Evolutionary conservation across 2,113 vertebrate species (phyloP), one percentile per base, ranked within the genome.

Genomic region (Catharus minimus): DNA sequence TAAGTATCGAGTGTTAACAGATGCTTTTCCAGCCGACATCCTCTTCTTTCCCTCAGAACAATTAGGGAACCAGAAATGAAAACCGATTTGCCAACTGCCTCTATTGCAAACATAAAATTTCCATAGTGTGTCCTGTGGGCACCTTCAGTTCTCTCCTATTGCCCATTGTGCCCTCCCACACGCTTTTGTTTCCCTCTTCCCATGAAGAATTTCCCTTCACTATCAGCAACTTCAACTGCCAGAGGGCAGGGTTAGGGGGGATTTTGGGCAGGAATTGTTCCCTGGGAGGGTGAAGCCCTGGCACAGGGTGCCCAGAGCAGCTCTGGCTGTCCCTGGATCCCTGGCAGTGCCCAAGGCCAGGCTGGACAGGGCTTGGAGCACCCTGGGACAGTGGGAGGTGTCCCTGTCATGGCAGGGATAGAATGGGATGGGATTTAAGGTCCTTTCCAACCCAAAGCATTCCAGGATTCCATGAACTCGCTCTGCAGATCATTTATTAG

Each of bases 331-430:
- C 8, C 27, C 67, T 64, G 68, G 41, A 73, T 20, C 60, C 60
- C 38, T 73, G 60, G 19, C 0, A 66, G 22, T 60, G 68, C 0
- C 68, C 68, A 1, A 74, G 60, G 52, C 52, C 60, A 39, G 67
- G 38, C 0, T 50, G 75, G 84, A 27, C 8, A 9, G 30, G 26
- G 28, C 14, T 57, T 7, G 38, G 85, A 46, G 43, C 36, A 36
- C 0, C 22, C n/a, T 73, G 60, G 68, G 44, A 10, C 0, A 1
- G n/a, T 10, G 86, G 46, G 0, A 81, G 13, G 1, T 39, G 60
- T 46, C 39, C 27, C 46, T 74, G 28, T n/a, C 8, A 2, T n/a
- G 46, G 32, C 32, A 44, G 38, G 26, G 36, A 2, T 52, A 60
- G 20, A 1, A 50, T 10, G 5, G 15, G 16, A 7, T 44, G 38